Evolutionary conservation across 2,797 vertebrate genomes (phyloP).

Genomic region (Tadarida brasiliensis): DNA sequence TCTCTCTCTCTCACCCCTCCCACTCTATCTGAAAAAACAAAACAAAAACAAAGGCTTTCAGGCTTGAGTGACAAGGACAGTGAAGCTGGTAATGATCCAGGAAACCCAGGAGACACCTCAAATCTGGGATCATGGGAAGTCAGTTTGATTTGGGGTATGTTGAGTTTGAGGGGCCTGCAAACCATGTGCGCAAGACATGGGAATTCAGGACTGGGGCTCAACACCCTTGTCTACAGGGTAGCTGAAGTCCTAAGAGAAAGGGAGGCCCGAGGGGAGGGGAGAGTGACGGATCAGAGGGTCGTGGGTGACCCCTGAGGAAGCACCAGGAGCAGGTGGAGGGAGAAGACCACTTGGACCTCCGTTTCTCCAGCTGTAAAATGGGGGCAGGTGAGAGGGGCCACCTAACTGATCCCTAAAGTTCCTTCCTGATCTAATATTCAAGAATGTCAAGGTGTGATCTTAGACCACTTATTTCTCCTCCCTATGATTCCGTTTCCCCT

Average conservation of each 20-base stretch:
- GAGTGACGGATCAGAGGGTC: neutral
- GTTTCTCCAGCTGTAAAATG: neutral
- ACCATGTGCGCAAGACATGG: fast-evolving
- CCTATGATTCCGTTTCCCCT: neutral
- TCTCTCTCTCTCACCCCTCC: too few relatives aligned
- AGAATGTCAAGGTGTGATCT: neutral
- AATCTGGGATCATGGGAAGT: neutral
- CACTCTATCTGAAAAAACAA: too few relatives aligned
- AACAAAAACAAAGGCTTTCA: conserved; percentile 20
- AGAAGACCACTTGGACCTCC: neutral
- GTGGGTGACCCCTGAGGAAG: neutral
- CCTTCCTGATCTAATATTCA: neutral
- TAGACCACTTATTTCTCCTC: neutral
- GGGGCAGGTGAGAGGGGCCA: neutral
- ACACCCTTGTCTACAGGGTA: neutral
- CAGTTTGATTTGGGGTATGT: neutral
- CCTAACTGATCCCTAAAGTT: neutral
- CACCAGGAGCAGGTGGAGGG: neutral
- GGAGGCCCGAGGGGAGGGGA: fast-evolving
- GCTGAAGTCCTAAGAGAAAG: neutral
- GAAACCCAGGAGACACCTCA: neutral
- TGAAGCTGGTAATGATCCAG: neutral
- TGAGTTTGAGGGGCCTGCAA: neutral
- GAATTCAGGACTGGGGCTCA: neutral
- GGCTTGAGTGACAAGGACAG: conserved; percentile 57